Evolutionary conservation across 53 echinoderm and acorn worm genomes (phyloP).

Genomic region (Arbacia lixula): DNA sequence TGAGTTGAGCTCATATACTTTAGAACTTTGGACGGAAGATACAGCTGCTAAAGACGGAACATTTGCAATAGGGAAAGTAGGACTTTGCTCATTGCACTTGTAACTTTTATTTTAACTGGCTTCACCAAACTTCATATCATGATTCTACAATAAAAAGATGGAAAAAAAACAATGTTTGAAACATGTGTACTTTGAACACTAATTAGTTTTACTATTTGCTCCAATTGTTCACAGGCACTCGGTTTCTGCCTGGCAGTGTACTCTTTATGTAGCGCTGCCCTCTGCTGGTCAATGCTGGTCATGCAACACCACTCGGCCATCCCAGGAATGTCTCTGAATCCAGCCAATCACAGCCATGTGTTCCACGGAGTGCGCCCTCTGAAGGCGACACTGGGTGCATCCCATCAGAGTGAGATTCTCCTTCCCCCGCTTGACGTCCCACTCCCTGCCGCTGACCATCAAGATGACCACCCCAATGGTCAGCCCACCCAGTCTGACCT

Average conservation of each 20-base stretch:
- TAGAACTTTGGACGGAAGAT: too few relatives aligned
- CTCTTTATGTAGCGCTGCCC: conserved; percentile 71
- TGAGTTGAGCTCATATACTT: too few relatives aligned
- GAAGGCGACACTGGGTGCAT: conserved; percentile 74
- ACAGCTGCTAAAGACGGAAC: too few relatives aligned
- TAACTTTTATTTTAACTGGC: too few relatives aligned
- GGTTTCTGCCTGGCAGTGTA: conserved; percentile 80
- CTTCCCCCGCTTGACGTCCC: conserved; percentile 7
- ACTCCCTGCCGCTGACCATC: background rate
- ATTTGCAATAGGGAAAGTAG: too few relatives aligned
- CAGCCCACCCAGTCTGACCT: background rate
- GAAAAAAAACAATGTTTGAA: too few relatives aligned
- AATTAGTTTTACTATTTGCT: too few relatives aligned
- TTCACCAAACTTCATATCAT: too few relatives aligned
- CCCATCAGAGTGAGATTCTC: conserved; percentile 57
- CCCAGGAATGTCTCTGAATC: conserved; percentile 14
- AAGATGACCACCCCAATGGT: background rate
- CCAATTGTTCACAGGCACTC: conserved; percentile 56
- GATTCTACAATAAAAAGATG: too few relatives aligned
- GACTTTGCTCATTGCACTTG: too few relatives aligned
- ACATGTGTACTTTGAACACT: too few relatives aligned
- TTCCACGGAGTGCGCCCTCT: conserved; percentile 58
- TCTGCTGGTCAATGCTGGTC: conserved; percentile 78
- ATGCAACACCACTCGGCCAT: conserved; percentile 66
- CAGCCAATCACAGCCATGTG: conserved; percentile 40